A percentile compares a stretch with the other conserved stretches of the same genome.
phyloP scores from a whole-genome alignment of 2,888 invertebrate species.

The Aphodius sticticus region DNA sequence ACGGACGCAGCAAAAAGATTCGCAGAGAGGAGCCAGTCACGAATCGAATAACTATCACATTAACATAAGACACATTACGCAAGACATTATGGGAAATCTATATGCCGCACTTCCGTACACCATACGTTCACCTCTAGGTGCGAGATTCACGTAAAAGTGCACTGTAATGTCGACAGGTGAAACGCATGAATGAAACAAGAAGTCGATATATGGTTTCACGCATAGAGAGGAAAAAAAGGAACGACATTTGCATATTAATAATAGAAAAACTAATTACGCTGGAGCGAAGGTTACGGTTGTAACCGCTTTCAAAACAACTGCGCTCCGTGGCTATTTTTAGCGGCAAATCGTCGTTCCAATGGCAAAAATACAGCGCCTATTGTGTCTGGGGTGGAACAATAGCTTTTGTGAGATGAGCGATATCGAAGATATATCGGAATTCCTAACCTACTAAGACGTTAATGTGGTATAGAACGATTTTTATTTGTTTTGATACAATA shows the following conservation, averaged over 20 bases:
- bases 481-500: not conserved
- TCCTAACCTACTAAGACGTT: not conserved
- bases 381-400: not conserved
- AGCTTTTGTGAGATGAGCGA: not conserved
- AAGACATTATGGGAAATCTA: not conserved
- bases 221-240: not conserved
- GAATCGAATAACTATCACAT: not conserved
- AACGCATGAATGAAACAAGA: constrained; percentile 4
- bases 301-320: constrained; percentile 4
- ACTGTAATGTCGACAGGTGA: not conserved
- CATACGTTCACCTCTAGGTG: not conserved
- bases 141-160: not conserved
- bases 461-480: not conserved
- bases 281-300: not conserved
- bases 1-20: not conserved
- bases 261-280: not conserved
- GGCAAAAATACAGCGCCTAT: not conserved
- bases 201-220: not conserved
- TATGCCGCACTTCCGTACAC: not conserved
- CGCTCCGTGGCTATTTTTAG: not conserved
- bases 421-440: not conserved
- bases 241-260: not conserved
- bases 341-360: not conserved
- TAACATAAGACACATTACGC: not conserved
- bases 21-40: not conserved